Percentiles rank a stretch among this genome's conserved stretches.
These are phyloP conservation scores for Periophthalmodon schlosseri DNA, from an alignment of 2,113 vertebrate species.

Conservation along the genomic window DNA sequence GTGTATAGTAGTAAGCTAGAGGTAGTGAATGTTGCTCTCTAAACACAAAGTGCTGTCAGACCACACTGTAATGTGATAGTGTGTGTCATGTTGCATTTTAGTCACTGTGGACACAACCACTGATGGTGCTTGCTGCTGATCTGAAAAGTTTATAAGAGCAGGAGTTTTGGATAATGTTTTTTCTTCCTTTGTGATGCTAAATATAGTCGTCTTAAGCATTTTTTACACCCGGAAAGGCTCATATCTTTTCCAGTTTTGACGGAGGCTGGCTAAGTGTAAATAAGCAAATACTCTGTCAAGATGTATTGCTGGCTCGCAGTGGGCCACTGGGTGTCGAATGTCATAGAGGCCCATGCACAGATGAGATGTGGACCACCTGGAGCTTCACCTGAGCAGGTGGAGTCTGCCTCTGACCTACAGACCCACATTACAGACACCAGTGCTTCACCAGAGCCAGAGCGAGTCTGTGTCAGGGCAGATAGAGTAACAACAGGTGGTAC, in stretches of 20 bases:
- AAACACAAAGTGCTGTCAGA: constrained; percentile 31
- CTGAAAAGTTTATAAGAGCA: background rate
- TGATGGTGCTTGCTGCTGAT: background rate
- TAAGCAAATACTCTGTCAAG: background rate
- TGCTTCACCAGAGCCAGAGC: background rate
- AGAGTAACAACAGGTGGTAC: constrained; percentile 12
- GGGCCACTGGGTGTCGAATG: background rate
- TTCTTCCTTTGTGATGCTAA: no score
- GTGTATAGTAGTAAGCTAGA: no score
- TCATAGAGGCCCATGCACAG: background rate
- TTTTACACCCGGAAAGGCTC: background rate
- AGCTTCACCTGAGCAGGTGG: constrained; percentile 39
- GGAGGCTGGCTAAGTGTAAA: no score
- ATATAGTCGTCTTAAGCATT: no score
- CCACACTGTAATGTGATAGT: constrained; percentile 44
- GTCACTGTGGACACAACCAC: background rate
- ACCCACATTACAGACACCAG: constrained; percentile 19
- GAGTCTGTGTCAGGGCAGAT: constrained; percentile 10
- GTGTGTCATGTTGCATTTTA: constrained; percentile 38
- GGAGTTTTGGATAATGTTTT: background rate
- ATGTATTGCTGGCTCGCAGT: background rate
- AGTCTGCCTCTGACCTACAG: constrained; percentile 20
- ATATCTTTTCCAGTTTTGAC: background rate
- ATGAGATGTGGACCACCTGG: background rate
- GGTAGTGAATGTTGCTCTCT: constrained; percentile 21